Evolutionary conservation across 2,113 vertebrate genomes (phyloP).

Genomic region (Origma solitaria): DNA sequence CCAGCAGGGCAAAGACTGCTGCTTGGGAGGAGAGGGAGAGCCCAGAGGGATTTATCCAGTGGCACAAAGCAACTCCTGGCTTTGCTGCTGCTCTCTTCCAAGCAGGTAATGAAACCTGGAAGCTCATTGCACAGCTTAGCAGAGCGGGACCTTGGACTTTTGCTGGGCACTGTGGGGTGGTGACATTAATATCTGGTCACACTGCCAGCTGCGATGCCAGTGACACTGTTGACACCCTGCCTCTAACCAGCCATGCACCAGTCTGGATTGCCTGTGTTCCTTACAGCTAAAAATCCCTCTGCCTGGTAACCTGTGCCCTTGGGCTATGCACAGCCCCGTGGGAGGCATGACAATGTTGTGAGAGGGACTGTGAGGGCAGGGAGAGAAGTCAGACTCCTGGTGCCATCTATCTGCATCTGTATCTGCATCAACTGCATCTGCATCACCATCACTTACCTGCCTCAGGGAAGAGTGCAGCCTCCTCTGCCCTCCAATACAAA

Average conservation of each 20-base stretch:
- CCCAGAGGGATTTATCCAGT: not conserved
- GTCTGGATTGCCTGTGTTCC: not conserved
- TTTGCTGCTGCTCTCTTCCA: not conserved
- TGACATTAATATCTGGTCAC: not conserved
- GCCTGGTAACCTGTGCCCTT: not conserved
- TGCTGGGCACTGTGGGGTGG: too few species aligned
- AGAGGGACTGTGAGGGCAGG: not conserved
- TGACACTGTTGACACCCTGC: not conserved
- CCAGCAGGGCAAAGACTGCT: accelerated
- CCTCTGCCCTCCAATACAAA: not conserved
- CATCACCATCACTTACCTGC: not conserved
- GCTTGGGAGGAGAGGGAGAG: not conserved
- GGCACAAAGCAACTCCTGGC: not conserved
- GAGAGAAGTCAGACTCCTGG: not conserved
- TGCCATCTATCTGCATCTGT: not conserved
- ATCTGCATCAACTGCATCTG: not conserved
- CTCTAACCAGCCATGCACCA: not conserved
- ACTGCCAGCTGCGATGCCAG: accelerated
- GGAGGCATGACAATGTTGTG: not conserved
- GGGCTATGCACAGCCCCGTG: not conserved
- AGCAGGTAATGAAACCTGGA: not conserved
- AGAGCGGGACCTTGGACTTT: not conserved
- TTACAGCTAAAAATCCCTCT: not conserved
- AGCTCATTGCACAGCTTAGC: not conserved
- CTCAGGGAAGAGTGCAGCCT: not conserved